Evolutionary conservation across 2,797 vertebrate genomes (phyloP), one percentile per base, ranked within the genome.

Genomic region (Sebastes itinus): DNA sequence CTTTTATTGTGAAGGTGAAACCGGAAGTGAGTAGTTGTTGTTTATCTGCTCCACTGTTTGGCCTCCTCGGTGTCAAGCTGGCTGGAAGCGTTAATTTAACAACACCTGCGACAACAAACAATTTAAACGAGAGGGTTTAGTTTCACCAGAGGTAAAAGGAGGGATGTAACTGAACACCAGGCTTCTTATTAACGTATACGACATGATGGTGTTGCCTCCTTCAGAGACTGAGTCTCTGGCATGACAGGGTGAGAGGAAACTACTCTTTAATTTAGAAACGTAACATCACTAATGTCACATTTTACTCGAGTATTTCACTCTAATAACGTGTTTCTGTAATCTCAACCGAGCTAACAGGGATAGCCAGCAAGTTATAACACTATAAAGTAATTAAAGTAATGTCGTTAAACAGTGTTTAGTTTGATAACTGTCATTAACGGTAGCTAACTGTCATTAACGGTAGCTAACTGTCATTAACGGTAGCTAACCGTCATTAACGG

Each of bases 181-280:
- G 5, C 30, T 5, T 58, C 20, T 25, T 12, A 18, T 58, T 72
- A 23, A 30, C 68, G 55, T 12, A 0, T 35, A 33, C 33, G 82
- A 55, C 66, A 22, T 76, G 74, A 78, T 68, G 61, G 83, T 89
- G 92, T 65, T 52, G 63, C 28, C 75, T 67, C 7, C 60, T 20
- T 55, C 78, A 27, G 77, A 81, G 86, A 16, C 82, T 88, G 87
- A 92, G 74, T 81, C 2, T 58, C 84, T 75, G 73, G 79, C 66
- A 67, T 88, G 87, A 86, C 85, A 30, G 77, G 91, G 88, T 93
- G 73, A 91, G 89, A 87, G 83, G 82, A 88, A 88, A 79, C 84
- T 1, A 52, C 30, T 22, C 10, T 28, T 6, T 20, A 27, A 35
- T 66, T 69, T 58, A 23, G 56, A 63, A 20, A 54, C 13, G 14